Evolutionary conservation across 2,113 vertebrate genomes (phyloP).

Genomic region (Ictalurus punctatus): DNA sequence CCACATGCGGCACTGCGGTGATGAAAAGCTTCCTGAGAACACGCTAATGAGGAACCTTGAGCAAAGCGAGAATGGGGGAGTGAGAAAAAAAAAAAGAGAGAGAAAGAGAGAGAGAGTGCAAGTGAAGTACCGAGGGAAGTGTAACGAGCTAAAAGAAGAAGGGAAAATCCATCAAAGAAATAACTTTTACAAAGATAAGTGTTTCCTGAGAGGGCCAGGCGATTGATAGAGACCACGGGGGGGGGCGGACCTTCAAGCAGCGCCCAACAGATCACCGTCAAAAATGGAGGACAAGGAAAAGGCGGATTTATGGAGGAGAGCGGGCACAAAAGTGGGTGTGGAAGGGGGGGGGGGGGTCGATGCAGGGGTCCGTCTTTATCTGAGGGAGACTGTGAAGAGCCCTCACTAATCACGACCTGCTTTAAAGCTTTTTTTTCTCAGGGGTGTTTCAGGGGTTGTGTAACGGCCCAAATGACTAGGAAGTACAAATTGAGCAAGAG

Average conservation of each 20-base stretch:
- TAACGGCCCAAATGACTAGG: conserved; percentile 62
- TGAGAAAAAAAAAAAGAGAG: conserved; percentile 31
- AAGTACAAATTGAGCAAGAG: conserved; percentile 67
- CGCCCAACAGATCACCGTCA: conserved; percentile 67
- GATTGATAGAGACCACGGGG: conserved; percentile 63
- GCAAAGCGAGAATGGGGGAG: conserved; percentile 50
- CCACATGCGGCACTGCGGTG: conserved; percentile 70
- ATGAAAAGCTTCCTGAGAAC: conserved; percentile 78
- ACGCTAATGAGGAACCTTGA: conserved; percentile 70
- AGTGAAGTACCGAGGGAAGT: conserved; percentile 33
- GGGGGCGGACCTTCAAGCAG: conserved; percentile 63
- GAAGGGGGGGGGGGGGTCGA: conserved; percentile 37
- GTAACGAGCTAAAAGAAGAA: conserved; percentile 12
- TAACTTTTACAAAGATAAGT: conserved; percentile 69
- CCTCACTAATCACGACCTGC: conserved; percentile 69
- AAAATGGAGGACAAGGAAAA: conserved; percentile 73
- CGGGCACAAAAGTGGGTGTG: conserved; percentile 52
- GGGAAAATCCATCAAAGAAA: conserved; percentile 65
- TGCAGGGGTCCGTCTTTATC: conserved; percentile 52
- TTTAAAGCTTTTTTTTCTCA: conserved; percentile 65
- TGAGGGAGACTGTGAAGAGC: conserved; percentile 62
- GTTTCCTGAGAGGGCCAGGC: conserved; percentile 61
- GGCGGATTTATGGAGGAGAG: conserved; percentile 70
- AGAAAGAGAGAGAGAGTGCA: conserved; percentile 21
- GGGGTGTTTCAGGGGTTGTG: conserved; percentile 58